A percentile compares a stretch with the other conserved stretches of the same genome.
These are phyloP conservation scores for Pseudochaenichthys georgianus DNA, from an alignment of 2,797 vertebrate genomes.

Conservation along the genomic window DNA sequence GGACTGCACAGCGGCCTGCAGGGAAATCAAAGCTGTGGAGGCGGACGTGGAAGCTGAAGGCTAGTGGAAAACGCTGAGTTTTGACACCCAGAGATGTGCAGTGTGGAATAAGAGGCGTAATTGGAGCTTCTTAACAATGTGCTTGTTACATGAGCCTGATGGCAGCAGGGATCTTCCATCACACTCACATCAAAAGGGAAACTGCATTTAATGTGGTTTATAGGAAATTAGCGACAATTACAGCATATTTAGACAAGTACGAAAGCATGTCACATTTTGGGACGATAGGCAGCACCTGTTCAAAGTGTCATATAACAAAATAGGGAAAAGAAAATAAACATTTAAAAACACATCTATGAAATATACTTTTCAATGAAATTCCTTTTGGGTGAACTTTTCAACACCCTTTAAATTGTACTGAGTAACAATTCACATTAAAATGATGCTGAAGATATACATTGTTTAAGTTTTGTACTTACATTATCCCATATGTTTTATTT, in stretches of 20 bases:
- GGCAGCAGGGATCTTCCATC: neutral
- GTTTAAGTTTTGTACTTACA: no score
- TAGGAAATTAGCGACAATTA: neutral
- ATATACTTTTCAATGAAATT: neutral
- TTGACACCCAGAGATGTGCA: conserved; percentile 8
- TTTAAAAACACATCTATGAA: neutral
- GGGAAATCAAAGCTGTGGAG: conserved; percentile 51
- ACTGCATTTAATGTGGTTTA: neutral
- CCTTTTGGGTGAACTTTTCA: no score
- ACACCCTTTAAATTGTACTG: no score
- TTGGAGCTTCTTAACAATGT: conserved; percentile 34
- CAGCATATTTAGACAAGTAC: neutral
- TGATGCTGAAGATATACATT: no score
- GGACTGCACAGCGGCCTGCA: conserved; percentile 20
- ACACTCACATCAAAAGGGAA: neutral
- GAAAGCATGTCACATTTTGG: neutral
- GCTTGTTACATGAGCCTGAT: neutral
- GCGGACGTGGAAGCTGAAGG: conserved; percentile 21
- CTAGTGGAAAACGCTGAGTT: conserved; percentile 23
- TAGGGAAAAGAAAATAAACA: neutral
- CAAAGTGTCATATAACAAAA: neutral
- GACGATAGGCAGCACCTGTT: neutral
- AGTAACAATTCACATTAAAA: no score
- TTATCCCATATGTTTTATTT: no score
- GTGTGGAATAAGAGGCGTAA: conserved; percentile 23